Conservation (phyloP, 2,113 vertebrate species). For the Penelope pileata region DNA sequence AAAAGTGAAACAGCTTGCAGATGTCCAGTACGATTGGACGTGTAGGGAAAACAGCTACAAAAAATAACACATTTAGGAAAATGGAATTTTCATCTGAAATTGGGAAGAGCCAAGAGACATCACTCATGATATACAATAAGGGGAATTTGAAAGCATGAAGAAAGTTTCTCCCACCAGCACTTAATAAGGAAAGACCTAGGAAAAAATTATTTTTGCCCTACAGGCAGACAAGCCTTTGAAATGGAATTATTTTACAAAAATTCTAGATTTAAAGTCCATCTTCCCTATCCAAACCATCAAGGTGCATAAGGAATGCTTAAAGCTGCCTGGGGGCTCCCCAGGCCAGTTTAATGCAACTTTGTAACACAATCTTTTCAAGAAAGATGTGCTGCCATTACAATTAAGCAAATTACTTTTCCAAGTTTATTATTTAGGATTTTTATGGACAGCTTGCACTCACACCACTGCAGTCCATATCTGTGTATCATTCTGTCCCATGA, state of each 20-base stretch:
- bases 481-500: slow-evolving; percentile 36
- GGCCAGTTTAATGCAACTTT: neutral
- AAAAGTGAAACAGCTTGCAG: neutral
- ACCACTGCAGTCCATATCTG: slow-evolving; percentile 50
- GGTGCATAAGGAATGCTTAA: neutral
- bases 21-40: neutral
- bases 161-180: neutral
- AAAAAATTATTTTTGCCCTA: neutral
- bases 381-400: neutral
- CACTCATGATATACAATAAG: neutral
- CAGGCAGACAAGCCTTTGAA: neutral
- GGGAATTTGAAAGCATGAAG: neutral
- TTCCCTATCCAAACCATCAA: neutral
- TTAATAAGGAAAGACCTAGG: neutral
- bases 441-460: slow-evolving; percentile 19
- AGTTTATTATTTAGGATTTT: slow-evolving; percentile 58
- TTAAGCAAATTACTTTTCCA: slow-evolving; percentile 23
- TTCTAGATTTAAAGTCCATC: neutral
- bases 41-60: neutral
- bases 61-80: neutral
- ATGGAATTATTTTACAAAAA: neutral
- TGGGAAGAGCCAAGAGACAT: neutral
- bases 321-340: neutral
- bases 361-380: neutral
- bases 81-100: neutral